Evolutionary conservation across 2,113 vertebrate genomes (phyloP), one percentile per base, ranked within the genome.

Genomic region (Orycteropus afer): DNA sequence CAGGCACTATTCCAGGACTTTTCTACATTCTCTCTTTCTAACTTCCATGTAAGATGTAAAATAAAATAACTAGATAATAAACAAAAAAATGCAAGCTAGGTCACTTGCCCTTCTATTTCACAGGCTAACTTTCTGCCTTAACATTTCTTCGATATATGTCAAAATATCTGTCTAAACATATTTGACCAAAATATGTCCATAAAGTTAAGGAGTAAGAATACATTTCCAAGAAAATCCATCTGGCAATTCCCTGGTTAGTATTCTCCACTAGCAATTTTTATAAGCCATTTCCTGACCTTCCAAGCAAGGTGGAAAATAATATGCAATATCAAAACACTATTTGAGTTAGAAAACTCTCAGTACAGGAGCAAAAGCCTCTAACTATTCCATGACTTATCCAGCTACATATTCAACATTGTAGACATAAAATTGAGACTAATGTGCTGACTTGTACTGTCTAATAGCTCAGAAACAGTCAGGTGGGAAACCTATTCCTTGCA

Each of bases 141-240:
- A 55, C 4, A 86, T 61, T 80, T 63, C 10, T 85, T 86, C 12
- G 22, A 65, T n/a, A 45, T 27, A 65, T 51, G n/a, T 61, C 22
- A 65, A 65, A 65, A 34, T 65, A 65, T 32, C 13, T 65, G 7
- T 65, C 5, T 32, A 65, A 32, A 65, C 61, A 65, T 65, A 34
- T 65, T 34, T 65, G 61, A 32, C 47, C 95, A 93, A 95, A 32
- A 59, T 42, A 3, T 15, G 65, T 17, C 79, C 47, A 92, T 37
- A 95, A 93, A 37, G 15, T 51, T 91, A 83, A 93, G 83, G 23
- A 85, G 80, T 47, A 91, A 78, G 13, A 91, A 80, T 53, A 55
- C 25, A 84, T 86, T 93, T 89, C 80, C 93, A 96, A 57, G 79
- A 86, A 93, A 93, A 91, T 78, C 77, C 61, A 84, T 40, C 45